phyloP scores from a whole-genome alignment of 30 jellyfish, hydroid and myxozoan genomes.

The Pelagia noctiluca region DNA sequence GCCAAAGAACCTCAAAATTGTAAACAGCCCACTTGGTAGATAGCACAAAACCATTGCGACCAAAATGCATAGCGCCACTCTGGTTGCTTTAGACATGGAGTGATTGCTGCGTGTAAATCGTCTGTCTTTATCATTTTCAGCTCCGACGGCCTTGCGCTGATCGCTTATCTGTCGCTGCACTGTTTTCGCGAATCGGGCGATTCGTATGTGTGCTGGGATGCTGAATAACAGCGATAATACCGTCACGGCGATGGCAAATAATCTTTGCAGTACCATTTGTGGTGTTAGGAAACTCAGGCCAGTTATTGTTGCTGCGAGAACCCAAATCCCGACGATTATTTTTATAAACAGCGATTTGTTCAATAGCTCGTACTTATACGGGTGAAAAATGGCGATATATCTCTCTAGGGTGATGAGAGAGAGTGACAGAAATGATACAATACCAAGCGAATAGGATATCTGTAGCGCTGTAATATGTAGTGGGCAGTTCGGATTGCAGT shows the following conservation, averaged over 20 bases:
- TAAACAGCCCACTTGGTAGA: background rate
- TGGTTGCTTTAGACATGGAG: background rate
- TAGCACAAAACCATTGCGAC: background rate
- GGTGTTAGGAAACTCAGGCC: conserved; percentile 16
- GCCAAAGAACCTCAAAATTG: background rate
- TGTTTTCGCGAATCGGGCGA: background rate
- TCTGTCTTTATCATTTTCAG: background rate
- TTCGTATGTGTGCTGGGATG: background rate
- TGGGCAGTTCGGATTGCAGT: background rate
- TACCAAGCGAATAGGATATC: background rate
- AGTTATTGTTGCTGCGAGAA: conserved; percentile 4
- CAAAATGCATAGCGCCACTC: background rate
- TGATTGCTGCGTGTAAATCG: background rate
- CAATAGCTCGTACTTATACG: background rate
- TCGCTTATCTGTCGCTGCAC: background rate
- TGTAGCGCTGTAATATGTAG: background rate
- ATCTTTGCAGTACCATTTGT: background rate
- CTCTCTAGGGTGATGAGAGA: background rate
- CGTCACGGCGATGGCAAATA: background rate
- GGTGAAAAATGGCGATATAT: background rate
- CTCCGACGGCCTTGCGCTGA: background rate
- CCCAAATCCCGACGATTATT: background rate
- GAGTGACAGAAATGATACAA: background rate
- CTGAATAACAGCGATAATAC: background rate
- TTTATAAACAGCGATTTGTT: background rate